These are phyloP conservation scores for Lobophora halterata DNA, from an alignment of 2,888 invertebrate species.

Conservation along the genomic window DNA sequence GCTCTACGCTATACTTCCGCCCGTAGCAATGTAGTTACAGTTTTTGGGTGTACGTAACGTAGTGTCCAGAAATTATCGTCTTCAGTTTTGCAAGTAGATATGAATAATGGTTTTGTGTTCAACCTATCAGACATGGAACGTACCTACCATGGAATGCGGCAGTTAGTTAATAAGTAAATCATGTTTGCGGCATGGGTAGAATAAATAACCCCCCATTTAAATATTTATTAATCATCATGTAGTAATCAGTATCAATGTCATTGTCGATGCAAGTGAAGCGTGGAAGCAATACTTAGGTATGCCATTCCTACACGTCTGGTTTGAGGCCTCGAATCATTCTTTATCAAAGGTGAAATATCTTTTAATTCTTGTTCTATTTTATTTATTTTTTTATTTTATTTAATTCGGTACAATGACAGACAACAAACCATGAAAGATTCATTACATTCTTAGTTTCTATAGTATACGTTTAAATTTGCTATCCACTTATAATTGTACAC, in stretches of 20 bases:
- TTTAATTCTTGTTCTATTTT: too few species aligned
- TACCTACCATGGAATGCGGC: slow-evolving; percentile 74
- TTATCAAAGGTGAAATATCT: too few species aligned
- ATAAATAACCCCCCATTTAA: slow-evolving; percentile 65
- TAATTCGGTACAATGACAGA: too few species aligned
- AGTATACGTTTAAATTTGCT: too few species aligned
- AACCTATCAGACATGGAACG: slow-evolving; percentile 1
- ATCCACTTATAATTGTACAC: too few species aligned
- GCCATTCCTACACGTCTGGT: slow-evolving; percentile 29
- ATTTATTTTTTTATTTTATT: too few species aligned
- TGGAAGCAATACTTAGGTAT: slow-evolving; percentile 37
- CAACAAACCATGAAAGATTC: too few species aligned
- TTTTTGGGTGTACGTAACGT: too few species aligned
- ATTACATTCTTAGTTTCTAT: too few species aligned
- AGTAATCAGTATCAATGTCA: slow-evolving; percentile 57
- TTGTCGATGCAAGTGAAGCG: slow-evolving; percentile 41
- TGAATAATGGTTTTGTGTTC: neutral
- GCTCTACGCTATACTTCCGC: too few species aligned
- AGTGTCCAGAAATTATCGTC: neutral
- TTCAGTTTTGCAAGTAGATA: neutral
- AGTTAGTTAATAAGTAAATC: slow-evolving; percentile 63
- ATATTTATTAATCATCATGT: slow-evolving; percentile 60
- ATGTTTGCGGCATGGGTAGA: slow-evolving; percentile 56
- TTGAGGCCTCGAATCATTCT: slow-evolving; percentile 10
- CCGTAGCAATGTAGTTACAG: too few species aligned